These are phyloP conservation scores for Chanos chanos DNA, from an alignment of 2,797 vertebrate genomes.

Conservation along the genomic window DNA sequence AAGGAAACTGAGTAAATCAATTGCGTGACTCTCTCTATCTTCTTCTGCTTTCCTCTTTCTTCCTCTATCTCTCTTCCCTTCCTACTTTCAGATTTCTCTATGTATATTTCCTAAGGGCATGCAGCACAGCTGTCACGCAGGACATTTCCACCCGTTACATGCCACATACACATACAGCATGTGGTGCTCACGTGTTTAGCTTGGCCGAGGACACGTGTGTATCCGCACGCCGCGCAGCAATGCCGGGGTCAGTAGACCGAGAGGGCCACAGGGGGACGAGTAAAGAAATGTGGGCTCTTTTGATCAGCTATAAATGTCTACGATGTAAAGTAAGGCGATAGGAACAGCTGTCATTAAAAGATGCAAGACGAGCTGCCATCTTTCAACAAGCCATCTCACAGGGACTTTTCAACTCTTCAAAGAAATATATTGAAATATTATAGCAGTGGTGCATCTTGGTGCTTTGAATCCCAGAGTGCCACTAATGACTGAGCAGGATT, in stretches of 20 bases:
- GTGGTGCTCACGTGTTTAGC: conserved; percentile 49
- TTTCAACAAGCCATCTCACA: conserved; percentile 17
- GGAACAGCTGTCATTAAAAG: not conserved
- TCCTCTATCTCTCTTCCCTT: conserved; percentile 45
- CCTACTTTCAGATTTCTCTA: conserved; percentile 49
- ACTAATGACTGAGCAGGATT: not conserved
- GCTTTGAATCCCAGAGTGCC: too few species aligned
- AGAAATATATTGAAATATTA: conserved; percentile 63
- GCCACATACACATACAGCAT: conserved; percentile 35
- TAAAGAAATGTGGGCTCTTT: not conserved
- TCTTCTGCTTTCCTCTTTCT: not conserved
- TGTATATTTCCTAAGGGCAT: conserved; percentile 44
- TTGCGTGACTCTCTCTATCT: not conserved
- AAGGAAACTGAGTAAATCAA: not conserved
- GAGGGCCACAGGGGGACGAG: too few species aligned
- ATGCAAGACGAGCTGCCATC: not conserved
- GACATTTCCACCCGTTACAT: conserved; percentile 49
- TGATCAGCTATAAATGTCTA: not conserved
- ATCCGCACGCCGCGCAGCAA: not conserved
- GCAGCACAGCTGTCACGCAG: conserved; percentile 52
- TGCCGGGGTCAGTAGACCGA: not conserved
- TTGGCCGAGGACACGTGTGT: conserved; percentile 19
- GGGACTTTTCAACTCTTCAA: conserved; percentile 55
- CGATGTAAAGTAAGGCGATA: not conserved
- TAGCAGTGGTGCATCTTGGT: conserved; percentile 32